Base-by-base conservation (phyloP, 2,888 invertebrate genomes). In the Tyria jacobaeae region DNA sequence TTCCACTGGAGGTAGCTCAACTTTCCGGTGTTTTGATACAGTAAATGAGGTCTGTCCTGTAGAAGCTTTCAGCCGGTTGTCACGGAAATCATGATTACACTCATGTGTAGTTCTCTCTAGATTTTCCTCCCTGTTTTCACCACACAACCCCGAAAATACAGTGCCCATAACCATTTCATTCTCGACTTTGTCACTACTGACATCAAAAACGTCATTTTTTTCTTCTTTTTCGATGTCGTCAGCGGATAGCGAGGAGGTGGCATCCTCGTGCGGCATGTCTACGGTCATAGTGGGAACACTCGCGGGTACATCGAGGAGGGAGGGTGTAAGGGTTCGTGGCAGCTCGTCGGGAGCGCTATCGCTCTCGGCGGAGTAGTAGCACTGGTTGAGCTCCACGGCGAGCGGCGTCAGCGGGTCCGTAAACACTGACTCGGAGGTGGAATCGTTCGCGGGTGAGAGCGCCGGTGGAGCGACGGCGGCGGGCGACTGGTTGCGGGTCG, bases 401-500 rank as follows among this genome's bases (percentile, higher is more conserved):
- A 94, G 94, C 83, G 95, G 95, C 85, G 95, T 94, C 75, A 95
- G 92, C 75, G 96, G 96, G 88, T 97, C 97, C 76, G 96, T 96
- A 92, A 97, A 97, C 87, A 96, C 95, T 83, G 97, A 96, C 87
- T 96, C 96, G 71, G 96, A 96, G 80, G 95, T 96, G 76, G 96
- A 96, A 71, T 94, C 95, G 82, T 92, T 94, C 81, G 93, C 95
- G 75, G 94, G 94, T 73, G 89, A 88, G 78, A 79, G 81, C 74
- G 80, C 79, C 80, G 74, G 82, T 70, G 65, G 79, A 73, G 78
- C 76, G 75, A 81, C 79, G 78, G 80, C 76, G 82, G 84, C 81
- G 81, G 84, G 71, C 68, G 80, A 84, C 80, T 81, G 84, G 84
- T 84, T 88, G 84, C 87, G 89, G 94, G 92, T 94, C 94, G 92